Evolutionary conservation across 35 echinoderm and acorn worm species (phyloP), one percentile per base, ranked within the genome.

Genomic region (Heliocidaris erythrogramma): DNA sequence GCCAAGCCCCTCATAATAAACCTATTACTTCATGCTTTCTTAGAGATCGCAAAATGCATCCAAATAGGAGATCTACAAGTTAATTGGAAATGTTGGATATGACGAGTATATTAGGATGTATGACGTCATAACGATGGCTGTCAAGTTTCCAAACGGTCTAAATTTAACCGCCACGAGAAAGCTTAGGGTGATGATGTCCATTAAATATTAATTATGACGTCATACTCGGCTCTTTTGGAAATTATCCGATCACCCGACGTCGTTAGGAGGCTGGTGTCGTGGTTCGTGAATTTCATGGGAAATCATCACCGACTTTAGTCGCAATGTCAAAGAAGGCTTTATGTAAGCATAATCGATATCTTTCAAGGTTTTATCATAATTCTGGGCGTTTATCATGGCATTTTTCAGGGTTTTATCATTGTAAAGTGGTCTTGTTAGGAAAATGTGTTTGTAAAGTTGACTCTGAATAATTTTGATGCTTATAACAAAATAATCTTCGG

Each of bases 201-300:
- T 78, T 78, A 78, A 78, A 78, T 78, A 78, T 78, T 78, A 78
- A 78, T 78, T 78, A 24, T 78, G 65, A 78, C 65, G 65, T 78
- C 65, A 78, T 78, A 78, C 27, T 78, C 65, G 4, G 18, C 65
- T 78, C 65, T 78, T n/a, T 78, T 78, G 27, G 65, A 78, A 78
- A 78, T 78, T 78, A 24, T 78, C 65, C 27, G 21, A 5, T 78
- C 65, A n/a, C 18, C 65, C 65, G 65, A 18, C 65, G 65, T 27
- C 65, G 65, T 27, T 78, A 17, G 65, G 21, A 60, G 12, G 59
- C 59, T 60, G 65, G 14, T 78, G 35, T 78, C 27, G 65, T 78
- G 17, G 65, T 78, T 78, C 65, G 65, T 78, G 21, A 78, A 78
- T 78, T 78, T n/a, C 7, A n/a, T 18, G 21, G 65, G 7, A 29